phyloP scores from a whole-genome alignment of 2,113 vertebrate species.

The Catharus fuscescens region DNA sequence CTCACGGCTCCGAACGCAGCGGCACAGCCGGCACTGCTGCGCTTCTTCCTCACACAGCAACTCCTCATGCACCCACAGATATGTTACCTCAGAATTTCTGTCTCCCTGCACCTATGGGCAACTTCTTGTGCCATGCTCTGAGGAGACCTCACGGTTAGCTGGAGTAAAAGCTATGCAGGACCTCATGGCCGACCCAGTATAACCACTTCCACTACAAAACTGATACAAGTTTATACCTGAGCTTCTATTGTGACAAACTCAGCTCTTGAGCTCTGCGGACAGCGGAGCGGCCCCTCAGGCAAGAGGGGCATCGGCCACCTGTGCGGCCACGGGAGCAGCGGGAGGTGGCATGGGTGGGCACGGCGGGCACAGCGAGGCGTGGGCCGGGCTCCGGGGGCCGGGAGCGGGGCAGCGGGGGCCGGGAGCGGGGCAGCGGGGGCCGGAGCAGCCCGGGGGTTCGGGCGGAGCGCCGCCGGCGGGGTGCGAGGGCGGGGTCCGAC shows the following conservation, averaged over 20 bases:
- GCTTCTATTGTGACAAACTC: not conserved
- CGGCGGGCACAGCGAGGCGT: no score
- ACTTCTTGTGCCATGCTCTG: not conserved
- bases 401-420: no score
- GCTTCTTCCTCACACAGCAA: not conserved
- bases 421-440: no score
- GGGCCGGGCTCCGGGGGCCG: no score
- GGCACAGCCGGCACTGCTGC: fast-evolving
- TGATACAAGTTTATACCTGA: not conserved
- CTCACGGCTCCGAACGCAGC: not conserved
- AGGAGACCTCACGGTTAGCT: not conserved
- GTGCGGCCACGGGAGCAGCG: not conserved
- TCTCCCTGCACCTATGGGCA: fast-evolving
- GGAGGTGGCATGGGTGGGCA: fast-evolving
- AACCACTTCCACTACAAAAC: not conserved
- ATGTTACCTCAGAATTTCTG: not conserved
- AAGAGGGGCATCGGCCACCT: not conserved
- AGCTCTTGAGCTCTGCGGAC: not conserved
- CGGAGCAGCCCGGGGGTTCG: no score
- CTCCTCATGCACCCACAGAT: no score
- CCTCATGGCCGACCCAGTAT: not conserved
- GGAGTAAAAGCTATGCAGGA: not conserved
- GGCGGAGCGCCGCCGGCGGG: no score
- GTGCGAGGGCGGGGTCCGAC: not conserved
- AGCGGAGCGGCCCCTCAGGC: not conserved